These are phyloP conservation scores for Pseudopipra pipra DNA, from an alignment of 2,113 vertebrate species.

Conservation along the genomic window DNA sequence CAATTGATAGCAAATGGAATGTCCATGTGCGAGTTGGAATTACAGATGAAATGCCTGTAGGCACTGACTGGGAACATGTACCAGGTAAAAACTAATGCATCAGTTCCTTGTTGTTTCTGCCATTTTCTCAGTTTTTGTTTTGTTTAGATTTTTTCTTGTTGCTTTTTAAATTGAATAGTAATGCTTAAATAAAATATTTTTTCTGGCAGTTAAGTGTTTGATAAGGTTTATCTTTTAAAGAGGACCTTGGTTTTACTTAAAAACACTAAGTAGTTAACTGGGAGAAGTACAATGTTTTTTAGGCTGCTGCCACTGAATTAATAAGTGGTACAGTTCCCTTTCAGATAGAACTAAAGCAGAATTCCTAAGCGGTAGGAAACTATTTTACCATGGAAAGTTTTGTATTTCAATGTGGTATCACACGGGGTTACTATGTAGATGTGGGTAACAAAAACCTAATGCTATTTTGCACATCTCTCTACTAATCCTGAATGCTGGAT, in stretches of 20 bases:
- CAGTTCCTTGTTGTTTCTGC: neutral
- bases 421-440: neutral
- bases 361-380: neutral
- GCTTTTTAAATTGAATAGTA: neutral
- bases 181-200: neutral
- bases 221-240: neutral
- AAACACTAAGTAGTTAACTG: neutral
- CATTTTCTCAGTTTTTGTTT: neutral
- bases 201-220: neutral
- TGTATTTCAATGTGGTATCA: neutral
- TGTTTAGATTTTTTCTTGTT: neutral
- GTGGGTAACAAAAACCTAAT: neutral
- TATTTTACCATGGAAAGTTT: neutral
- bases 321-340: neutral
- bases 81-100: conserved; percentile 78
- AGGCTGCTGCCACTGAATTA: neutral
- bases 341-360: neutral
- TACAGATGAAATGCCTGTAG: conserved; percentile 95
- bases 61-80: conserved; percentile 92
- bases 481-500: neutral
- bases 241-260: neutral
- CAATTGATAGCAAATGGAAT: conserved; percentile 86
- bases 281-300: neutral
- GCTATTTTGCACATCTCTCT: neutral
- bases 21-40: conserved; percentile 89